Conservation (phyloP, 2,888 invertebrate genomes). For the Ormyrus rosae region DNA sequence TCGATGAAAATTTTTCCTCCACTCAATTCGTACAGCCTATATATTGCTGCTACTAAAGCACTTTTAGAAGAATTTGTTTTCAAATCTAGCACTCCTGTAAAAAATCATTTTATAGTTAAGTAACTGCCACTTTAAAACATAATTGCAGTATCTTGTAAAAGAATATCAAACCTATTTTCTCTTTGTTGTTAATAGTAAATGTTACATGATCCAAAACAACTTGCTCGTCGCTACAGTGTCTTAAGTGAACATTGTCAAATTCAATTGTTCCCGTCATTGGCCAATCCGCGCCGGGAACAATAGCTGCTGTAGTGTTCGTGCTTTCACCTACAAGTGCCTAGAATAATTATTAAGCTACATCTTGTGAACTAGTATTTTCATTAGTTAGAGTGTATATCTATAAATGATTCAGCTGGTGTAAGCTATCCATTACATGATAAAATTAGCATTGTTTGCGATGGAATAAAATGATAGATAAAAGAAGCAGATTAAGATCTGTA, state of each 20-base stretch:
- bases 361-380: too few relatives aligned
- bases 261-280: constrained; percentile 77
- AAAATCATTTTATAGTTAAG: not conserved
- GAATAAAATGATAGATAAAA: too few relatives aligned
- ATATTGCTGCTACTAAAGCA: constrained; percentile 79
- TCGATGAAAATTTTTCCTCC: constrained; percentile 78
- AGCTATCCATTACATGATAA: too few relatives aligned
- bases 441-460: too few relatives aligned
- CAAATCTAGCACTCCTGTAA: constrained; percentile 73
- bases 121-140: not conserved
- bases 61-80: constrained; percentile 79
- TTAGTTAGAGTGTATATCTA: too few relatives aligned
- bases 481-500: too few relatives aligned
- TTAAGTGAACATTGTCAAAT: constrained; percentile 77
- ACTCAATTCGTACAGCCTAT: constrained; percentile 79
- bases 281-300: constrained; percentile 75
- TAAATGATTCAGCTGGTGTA: too few relatives aligned
- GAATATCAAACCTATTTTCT: constrained; percentile 78
- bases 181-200: constrained; percentile 77
- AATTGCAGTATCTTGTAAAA: not conserved
- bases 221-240: constrained; percentile 75
- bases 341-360: constrained; percentile 18
- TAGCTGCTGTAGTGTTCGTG: constrained; percentile 49
- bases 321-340: constrained; percentile 65
- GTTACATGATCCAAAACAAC: constrained; percentile 78